phyloP scores from a whole-genome alignment of 2,888 invertebrate species.

The Hyposoter didymator region DNA sequence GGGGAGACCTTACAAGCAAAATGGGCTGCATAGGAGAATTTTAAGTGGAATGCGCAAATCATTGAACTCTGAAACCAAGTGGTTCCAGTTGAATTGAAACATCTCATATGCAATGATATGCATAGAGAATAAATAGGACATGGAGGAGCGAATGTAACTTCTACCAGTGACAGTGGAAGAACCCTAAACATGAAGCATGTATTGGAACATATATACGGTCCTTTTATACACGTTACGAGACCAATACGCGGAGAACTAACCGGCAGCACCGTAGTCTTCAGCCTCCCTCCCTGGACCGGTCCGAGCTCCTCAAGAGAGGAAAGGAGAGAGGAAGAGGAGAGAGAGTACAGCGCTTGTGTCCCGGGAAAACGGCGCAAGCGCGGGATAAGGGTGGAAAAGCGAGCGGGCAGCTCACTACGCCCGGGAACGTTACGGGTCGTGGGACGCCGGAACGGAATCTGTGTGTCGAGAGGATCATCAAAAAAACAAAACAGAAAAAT shows the following conservation, averaged over 20 bases:
- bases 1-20: not conserved
- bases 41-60: not conserved
- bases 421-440: slow-evolving; percentile 82
- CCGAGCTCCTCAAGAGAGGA: slow-evolving; percentile 56
- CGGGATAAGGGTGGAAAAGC: slow-evolving; percentile 81
- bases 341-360: slow-evolving; percentile 56
- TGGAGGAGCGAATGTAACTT: slow-evolving; percentile 27
- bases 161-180: slow-evolving; percentile 37
- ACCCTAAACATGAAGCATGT: slow-evolving; percentile 34
- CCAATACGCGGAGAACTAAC: slow-evolving; percentile 45
- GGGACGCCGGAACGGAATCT: slow-evolving; percentile 76
- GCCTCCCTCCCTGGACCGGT: slow-evolving; percentile 52
- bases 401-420: slow-evolving; percentile 83
- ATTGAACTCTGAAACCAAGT: not conserved
- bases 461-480: slow-evolving; percentile 56
- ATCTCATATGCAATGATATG: not conserved
- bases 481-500: slow-evolving; percentile 55
- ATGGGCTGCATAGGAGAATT: not conserved
- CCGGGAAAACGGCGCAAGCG: slow-evolving; percentile 79
- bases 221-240: slow-evolving; percentile 17
- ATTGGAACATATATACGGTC: slow-evolving; percentile 9
- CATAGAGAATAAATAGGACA: slow-evolving; percentile 18
- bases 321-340: slow-evolving; percentile 59
- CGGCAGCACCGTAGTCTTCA: slow-evolving; percentile 50
- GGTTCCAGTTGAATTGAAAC: not conserved